phyloP scores from a whole-genome alignment of 2,113 vertebrate genomes.

The Myotis davidii region DNA sequence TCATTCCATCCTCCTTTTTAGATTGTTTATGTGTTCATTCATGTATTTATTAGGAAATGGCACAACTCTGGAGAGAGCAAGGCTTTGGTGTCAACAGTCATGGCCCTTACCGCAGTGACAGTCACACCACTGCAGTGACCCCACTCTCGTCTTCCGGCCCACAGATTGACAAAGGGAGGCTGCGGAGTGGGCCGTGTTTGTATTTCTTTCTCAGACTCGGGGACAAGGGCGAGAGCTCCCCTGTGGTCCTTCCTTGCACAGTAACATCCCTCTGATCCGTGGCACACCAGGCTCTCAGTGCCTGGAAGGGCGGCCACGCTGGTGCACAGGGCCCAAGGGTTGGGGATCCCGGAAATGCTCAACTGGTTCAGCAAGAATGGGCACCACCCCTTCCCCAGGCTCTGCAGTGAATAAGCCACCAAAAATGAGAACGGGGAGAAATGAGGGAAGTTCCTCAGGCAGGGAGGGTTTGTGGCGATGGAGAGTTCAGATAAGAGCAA shows the following conservation, averaged over 20 bases:
- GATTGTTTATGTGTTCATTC: not conserved
- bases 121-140: not conserved
- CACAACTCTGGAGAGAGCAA: not conserved
- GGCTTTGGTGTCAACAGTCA: not conserved
- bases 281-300: conserved; percentile 16
- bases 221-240: not conserved
- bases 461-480: not conserved
- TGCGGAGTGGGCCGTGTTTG: not conserved
- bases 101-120: fast-evolving
- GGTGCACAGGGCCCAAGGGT: not conserved
- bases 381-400: not conserved
- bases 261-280: not conserved
- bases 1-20: not conserved
- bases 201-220: not conserved
- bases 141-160: not conserved
- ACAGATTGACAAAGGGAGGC: not conserved
- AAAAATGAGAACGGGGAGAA: not conserved
- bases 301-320: not conserved
- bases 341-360: conserved; percentile 37
- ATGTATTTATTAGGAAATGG: not conserved
- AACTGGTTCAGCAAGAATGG: conserved; percentile 30
- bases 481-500: not conserved
- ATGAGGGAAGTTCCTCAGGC: not conserved
- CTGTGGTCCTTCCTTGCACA: not conserved
- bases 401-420: not conserved